Base-by-base conservation (phyloP, 2,888 invertebrate species). In the Sphaeridia pumilis region DNA sequence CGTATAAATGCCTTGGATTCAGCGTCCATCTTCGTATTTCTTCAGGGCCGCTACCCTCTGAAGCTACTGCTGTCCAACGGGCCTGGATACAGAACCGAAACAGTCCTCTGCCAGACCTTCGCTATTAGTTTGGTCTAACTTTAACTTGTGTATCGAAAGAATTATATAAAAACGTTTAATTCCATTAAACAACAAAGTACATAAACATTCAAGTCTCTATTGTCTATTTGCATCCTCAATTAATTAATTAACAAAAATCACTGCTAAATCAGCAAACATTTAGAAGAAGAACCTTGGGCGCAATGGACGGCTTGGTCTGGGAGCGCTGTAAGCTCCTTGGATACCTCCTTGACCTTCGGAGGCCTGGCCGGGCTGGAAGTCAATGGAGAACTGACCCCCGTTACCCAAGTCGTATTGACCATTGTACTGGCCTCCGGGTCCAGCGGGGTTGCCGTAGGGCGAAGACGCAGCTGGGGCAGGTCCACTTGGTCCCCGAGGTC, bases 351-450 rank as follows among this genome's bases (percentile, higher is more conserved):
- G 54, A 48, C 35, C 42, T 34, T 57, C 58, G 52, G 59, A 59
- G 21, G 57, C 45, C 25, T 28, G 35, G 10, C 60, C 60, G 3
- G 61, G 61, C 42, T 58, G 47, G 38, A 64, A 64, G 36, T 64
- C 58, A 38, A 64, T 64, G 38, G 55, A 48, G 38, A 59, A 62
- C 26, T 59, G 58, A 28, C 64, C 64, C 17, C 61, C 60, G 44
- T 64, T 64, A 24, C 64, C 64, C 25, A 64, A 50, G 31, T 64
- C 64, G 49, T 60, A 64, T 46, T 54, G 50, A 14, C 60, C 64
- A 45, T 55, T 50, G 56, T 60, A 61, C 4, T 61, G 61, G 3
- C 58, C 61, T 36, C 59, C 54, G 20, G 59, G 49, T 4, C 57
- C 57, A 17, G 38, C 31, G 27, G 54, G 57, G n/a, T n/a, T n/a